phyloP scores from a whole-genome alignment of 2,797 vertebrate species.

The Ceryle rudis region DNA sequence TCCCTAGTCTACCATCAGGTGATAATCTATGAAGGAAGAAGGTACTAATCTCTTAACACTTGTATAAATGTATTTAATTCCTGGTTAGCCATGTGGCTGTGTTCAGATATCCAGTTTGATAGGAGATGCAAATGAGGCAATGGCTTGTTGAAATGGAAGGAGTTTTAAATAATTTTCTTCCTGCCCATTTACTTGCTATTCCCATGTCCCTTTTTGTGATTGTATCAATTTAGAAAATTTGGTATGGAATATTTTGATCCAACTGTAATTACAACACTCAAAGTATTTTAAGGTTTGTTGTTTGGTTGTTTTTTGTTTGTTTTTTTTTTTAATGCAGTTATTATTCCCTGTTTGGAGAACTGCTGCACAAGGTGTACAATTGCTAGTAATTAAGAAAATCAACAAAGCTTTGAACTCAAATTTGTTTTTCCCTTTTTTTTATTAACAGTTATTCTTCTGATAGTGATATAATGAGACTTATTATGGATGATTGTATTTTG shows the following conservation, averaged over 20 bases:
- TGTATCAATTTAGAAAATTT: neutral
- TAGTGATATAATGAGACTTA: neutral
- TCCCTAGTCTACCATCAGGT: neutral
- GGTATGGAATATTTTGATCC: neutral
- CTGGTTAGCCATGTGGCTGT: neutral
- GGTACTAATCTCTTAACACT: neutral
- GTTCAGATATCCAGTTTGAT: neutral
- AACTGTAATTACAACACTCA: neutral
- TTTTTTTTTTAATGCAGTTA: neutral
- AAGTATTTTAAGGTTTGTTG: neutral
- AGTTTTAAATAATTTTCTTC: neutral
- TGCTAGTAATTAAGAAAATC: neutral
- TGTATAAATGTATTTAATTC: neutral
- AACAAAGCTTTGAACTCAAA: neutral
- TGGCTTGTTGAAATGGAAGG: neutral
- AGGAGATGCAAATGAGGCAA: neutral
- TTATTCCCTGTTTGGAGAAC: neutral
- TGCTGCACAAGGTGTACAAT: neutral
- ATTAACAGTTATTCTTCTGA: neutral
- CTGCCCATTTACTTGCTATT: neutral
- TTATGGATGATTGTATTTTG: conserved; percentile 1
- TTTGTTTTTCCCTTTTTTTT: neutral
- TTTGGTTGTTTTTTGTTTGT: too few species aligned
- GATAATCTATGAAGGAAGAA: neutral
- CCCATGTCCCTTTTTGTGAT: neutral